Base-by-base conservation (phyloP, 2,888 invertebrate genomes). In the Eulithis prunata region DNA sequence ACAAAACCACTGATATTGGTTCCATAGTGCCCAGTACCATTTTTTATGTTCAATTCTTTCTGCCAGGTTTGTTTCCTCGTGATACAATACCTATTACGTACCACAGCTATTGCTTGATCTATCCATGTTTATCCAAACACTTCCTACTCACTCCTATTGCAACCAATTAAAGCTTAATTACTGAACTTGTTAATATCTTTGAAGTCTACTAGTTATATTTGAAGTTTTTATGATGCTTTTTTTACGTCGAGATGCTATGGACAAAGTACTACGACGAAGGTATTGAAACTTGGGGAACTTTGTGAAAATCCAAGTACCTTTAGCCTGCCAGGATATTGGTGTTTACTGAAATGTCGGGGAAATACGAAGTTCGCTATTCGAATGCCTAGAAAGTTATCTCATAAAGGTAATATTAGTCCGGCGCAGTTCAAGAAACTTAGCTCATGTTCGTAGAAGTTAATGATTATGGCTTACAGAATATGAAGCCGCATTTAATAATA, bases 131-230 rank as follows among this genome's bases (percentile, higher is more conserved):
- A 65, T 61, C 62, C 8, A 21, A 21, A 55, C 61, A 66, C 76
- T 75, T 71, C 72, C 63, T 61, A 68, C 68, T 66, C 63, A 64
- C 64, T 62, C 80, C 79, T 78, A 82, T 85, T 85, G 78, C 74
- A 74, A 67, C 71, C 84, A 87, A 87, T 89, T 84, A 86, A 86
- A 78, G 80, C 79, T 78, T 85, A 87, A 89, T 87, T 81, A 84
- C 76, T 49, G 0, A 49, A 49, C 49, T 75, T 74, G 77, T 78
- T 83, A 81, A 82, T 83, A 83, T 81, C 71, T 70, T 74, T 69
- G 62, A 65, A 65, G 68, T 67, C 71, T 69, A 66, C 43, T 56
- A 45, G 6, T 53, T 32, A 43, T 56, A 43, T 55, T 62, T 64
- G 57, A 66, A 56, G 43, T 8, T 56, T 38, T 38, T 38, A 10